These are phyloP conservation scores for Ephialtes manifestator DNA, from an alignment of 2,888 invertebrate species.

Conservation along the genomic window DNA sequence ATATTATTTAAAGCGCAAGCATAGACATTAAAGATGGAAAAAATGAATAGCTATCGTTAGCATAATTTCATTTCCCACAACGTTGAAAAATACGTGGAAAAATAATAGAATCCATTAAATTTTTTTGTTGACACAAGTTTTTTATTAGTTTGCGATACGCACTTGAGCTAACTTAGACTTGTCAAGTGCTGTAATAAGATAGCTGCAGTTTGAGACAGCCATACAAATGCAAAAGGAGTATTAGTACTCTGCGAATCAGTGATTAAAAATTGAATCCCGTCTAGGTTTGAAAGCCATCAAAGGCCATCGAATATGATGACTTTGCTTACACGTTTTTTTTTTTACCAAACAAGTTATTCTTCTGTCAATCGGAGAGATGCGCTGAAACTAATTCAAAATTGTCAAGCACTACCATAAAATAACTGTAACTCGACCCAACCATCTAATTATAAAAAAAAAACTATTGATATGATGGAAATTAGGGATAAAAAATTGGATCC, in stretches of 20 bases:
- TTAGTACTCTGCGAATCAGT: too few relatives aligned
- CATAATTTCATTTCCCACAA: neutral
- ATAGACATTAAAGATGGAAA: constrained; percentile 5
- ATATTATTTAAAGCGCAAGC: constrained; percentile 27
- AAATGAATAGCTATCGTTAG: neutral
- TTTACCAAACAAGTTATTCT: neutral
- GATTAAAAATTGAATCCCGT: neutral
- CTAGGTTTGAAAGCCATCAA: too few relatives aligned
- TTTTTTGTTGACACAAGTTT: neutral
- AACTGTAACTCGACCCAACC: neutral
- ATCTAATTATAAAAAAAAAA: neutral
- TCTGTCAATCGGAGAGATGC: neutral
- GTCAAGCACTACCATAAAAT: neutral
- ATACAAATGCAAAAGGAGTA: neutral
- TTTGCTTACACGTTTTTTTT: too few relatives aligned
- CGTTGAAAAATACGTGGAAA: neutral
- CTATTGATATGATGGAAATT: neutral
- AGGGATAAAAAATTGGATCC: neutral
- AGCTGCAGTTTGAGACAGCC: neutral
- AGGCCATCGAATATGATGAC: too few relatives aligned
- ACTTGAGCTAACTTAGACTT: neutral
- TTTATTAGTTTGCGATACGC: neutral
- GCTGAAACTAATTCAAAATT: neutral
- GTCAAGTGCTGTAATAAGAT: neutral
- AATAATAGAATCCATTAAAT: neutral